Percentiles rank a stretch among this genome's conserved stretches.
phyloP scores from a whole-genome alignment of 2,113 vertebrate genomes.

The Petromus typicus region DNA sequence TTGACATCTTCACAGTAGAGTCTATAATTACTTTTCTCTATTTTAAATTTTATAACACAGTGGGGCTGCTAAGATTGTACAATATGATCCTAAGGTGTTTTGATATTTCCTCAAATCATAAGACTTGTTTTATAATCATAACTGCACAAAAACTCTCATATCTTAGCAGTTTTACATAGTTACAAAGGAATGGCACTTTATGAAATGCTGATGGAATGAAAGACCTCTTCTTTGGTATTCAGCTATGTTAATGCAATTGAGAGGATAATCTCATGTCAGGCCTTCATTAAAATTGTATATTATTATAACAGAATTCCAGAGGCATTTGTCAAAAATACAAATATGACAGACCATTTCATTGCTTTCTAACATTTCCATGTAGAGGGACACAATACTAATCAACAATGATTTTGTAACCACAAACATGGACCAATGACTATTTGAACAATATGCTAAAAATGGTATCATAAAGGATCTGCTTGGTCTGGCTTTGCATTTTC shows the following conservation, averaged over 20 bases:
- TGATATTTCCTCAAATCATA: slow-evolving; percentile 63
- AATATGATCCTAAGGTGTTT: neutral
- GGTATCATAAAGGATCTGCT: slow-evolving; percentile 30
- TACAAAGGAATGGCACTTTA: slow-evolving; percentile 47
- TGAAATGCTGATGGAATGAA: slow-evolving; percentile 37
- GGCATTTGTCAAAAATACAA: slow-evolving; percentile 64
- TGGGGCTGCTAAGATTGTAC: slow-evolving; percentile 17
- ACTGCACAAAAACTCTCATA: slow-evolving; percentile 46
- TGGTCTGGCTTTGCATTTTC: slow-evolving; percentile 57
- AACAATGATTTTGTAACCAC: slow-evolving; percentile 56
- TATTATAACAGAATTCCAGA: slow-evolving; percentile 59
- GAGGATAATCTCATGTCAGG: neutral
- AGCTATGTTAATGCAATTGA: neutral
- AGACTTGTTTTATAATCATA: slow-evolving; percentile 53
- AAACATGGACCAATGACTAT: slow-evolving; percentile 7
- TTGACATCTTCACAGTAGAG: slow-evolving; percentile 73
- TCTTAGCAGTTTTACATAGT: neutral
- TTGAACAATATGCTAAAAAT: slow-evolving; percentile 38
- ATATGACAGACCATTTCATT: slow-evolving; percentile 17
- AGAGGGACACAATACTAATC: neutral
- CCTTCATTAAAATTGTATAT: neutral
- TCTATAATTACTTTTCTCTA: slow-evolving; percentile 73
- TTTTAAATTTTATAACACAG: slow-evolving; percentile 71
- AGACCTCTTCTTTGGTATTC: slow-evolving; percentile 27
- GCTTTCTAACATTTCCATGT: slow-evolving; percentile 57